A percentile compares a stretch with the other conserved stretches of the same genome.
Evolutionary conservation across 2,113 vertebrate species (phyloP).

Genomic region (Callithrix jacchus): DNA sequence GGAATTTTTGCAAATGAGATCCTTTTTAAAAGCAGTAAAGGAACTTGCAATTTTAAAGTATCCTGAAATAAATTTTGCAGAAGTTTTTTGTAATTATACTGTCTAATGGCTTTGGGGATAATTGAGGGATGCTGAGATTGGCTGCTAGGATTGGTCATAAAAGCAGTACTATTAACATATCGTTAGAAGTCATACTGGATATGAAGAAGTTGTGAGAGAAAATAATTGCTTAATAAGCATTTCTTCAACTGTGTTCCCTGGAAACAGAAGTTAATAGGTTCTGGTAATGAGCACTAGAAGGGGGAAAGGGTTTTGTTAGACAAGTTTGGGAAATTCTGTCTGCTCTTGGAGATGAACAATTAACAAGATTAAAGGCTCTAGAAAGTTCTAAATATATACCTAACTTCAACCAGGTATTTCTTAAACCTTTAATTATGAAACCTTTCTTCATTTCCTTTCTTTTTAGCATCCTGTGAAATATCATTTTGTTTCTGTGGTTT

Average conservation of each 20-base stretch:
- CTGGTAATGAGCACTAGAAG: not conserved
- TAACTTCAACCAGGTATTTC: conserved; percentile 11
- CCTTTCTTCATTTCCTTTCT: not conserved
- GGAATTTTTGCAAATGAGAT: not conserved
- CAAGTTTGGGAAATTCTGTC: not conserved
- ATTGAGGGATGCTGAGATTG: conserved; percentile 16
- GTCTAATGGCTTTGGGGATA: not conserved
- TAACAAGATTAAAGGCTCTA: conserved; percentile 31
- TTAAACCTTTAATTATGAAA: conserved; percentile 48
- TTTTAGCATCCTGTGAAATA: conserved; percentile 15
- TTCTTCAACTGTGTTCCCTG: not conserved
- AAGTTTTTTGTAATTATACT: not conserved
- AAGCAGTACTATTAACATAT: not conserved
- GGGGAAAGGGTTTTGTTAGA: not conserved
- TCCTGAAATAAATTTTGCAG: conserved; percentile 40
- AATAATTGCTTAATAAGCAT: conserved; percentile 44
- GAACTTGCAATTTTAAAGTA: conserved; percentile 28
- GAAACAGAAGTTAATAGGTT: conserved; percentile 17
- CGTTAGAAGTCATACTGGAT: conserved; percentile 15
- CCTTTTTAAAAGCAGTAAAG: not conserved
- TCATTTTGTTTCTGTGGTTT: conserved; percentile 32
- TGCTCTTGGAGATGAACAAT: not conserved
- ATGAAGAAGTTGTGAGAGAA: conserved; percentile 13
- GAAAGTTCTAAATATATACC: conserved; percentile 19
- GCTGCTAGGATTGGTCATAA: conserved; percentile 25